Base-by-base conservation (phyloP, 2,113 vertebrate species). In the Trochalopteron elliotii region DNA sequence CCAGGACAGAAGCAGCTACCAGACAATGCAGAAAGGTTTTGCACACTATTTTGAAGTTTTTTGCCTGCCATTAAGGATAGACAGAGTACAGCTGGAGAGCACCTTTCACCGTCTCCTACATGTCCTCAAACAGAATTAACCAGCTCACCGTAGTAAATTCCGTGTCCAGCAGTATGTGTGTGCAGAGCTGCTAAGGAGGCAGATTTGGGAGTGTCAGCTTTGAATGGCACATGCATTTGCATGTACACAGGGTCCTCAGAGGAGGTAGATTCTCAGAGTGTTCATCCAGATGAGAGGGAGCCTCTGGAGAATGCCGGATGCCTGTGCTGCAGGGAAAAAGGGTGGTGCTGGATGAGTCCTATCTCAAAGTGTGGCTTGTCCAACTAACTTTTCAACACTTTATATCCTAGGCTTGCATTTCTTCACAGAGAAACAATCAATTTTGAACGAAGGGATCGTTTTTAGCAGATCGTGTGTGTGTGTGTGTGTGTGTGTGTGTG, bases 361-460 rank as follows among this genome's bases (percentile, higher is more conserved):
- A 22, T 60, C 60, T 75, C 42, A 80, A 84, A 74, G 10, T 13
- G 9, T 35, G 33, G 6, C 45, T 87, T 80, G 69, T 42, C 37
- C 63, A 67, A 17, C 23, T 53, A 75, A 63, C 42, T 77, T 81
- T 70, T 52, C 10, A 12, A 50, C 44, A 20, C 5, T 55, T 87
- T 71, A 76, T 75, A 30, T 64, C 31, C 49, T 39, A 65, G 33
- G 24, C 47, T 71, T 78, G 44, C 1, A 8, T n/a, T 82, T 37
- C 50, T 97, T 79, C 12, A 14, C 45, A 87, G 87, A 72, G 81
- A 97, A 96, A 86, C 42, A 87, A 92, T 83, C 76, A 79, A 55
- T 95, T 96, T 65, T 87, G 95, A 96, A 95, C 65, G 61, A 85
- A 68, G 87, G 27, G 91, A 95, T 88, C 83, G 91, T 93, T 96